Evolutionary conservation across 2,113 vertebrate species (phyloP).

Genomic region (Chunga burmeisteri): DNA sequence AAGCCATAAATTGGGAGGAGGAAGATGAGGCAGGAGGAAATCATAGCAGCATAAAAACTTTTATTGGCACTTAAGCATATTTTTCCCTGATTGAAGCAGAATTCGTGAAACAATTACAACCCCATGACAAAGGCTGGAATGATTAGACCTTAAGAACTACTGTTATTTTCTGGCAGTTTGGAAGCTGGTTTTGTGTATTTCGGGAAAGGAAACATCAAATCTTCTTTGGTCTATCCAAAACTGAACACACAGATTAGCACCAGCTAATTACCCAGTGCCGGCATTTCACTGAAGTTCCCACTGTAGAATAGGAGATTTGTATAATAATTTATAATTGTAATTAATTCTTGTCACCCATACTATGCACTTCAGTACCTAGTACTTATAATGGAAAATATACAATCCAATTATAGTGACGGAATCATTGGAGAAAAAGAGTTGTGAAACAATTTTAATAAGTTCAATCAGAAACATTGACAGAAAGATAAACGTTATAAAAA

Average conservation of each 20-base stretch:
- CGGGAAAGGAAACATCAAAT: conserved; percentile 49
- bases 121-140: conserved; percentile 58
- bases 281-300: conserved; percentile 15
- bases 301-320: background rate
- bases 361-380: background rate
- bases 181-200: conserved; percentile 67
- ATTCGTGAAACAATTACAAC: conserved; percentile 68
- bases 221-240: conserved; percentile 13
- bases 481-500: background rate
- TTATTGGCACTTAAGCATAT: conserved; percentile 65
- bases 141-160: conserved; percentile 65
- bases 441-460: background rate
- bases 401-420: background rate
- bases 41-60: conserved; percentile 69
- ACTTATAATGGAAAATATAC: background rate
- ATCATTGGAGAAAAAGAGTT: background rate
- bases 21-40: conserved; percentile 37
- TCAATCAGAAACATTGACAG: background rate
- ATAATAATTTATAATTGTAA: conserved; percentile 42
- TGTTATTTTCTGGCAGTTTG: conserved; percentile 56
- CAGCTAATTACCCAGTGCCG: conserved; percentile 14
- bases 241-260: background rate
- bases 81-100: conserved; percentile 72
- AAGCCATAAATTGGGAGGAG: conserved; percentile 56
- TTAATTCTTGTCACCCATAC: conserved; percentile 9